phyloP scores from a whole-genome alignment of 2,113 vertebrate species.

The Panthera leo region DNA sequence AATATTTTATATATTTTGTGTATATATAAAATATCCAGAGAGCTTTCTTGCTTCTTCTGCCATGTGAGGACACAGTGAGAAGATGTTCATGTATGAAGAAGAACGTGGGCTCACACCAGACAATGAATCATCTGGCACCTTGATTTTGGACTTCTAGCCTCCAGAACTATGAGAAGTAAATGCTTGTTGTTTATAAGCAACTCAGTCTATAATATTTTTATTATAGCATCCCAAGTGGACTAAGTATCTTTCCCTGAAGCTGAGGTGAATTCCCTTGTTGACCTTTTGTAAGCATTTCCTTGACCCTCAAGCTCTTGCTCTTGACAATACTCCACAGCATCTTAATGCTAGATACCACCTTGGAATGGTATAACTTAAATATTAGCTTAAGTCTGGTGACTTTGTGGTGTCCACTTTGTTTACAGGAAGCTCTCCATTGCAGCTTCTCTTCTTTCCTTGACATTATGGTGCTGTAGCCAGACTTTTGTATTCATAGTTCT shows the following conservation, averaged over 20 bases:
- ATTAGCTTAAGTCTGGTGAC: background rate
- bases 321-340: background rate
- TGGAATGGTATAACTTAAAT: background rate
- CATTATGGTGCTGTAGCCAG: background rate
- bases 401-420: background rate
- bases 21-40: background rate
- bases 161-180: background rate
- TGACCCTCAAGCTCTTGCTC: background rate
- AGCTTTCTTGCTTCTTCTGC: background rate
- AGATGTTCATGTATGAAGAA: background rate
- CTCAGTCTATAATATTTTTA: background rate
- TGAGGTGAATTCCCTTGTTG: background rate
- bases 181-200: background rate
- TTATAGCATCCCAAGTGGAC: background rate
- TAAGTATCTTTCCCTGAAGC: background rate
- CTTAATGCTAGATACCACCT: background rate
- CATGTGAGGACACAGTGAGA: too few relatives aligned
- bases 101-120: background rate
- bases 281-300: background rate
- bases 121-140: background rate
- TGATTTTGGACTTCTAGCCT: background rate
- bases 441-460: background rate
- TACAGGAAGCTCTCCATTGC: background rate
- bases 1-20: too few relatives aligned
- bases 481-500: background rate